Evolutionary conservation across 2,113 vertebrate genomes (phyloP).

Genomic region (Morone saxatilis): DNA sequence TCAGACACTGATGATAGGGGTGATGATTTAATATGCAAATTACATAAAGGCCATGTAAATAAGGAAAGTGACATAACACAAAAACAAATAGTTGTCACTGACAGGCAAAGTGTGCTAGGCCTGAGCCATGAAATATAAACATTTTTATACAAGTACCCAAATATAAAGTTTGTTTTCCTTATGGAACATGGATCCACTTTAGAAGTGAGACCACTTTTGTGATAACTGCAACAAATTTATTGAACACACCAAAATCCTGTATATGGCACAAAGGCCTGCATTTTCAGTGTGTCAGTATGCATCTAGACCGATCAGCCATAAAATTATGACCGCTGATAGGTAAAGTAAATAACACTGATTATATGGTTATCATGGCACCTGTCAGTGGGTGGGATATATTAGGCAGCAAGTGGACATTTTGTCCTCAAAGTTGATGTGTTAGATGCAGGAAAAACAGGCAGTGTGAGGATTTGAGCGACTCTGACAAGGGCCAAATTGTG

Average conservation of each 20-base stretch:
- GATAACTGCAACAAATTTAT: not conserved
- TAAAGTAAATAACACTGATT: too few relatives aligned
- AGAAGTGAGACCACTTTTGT: not conserved
- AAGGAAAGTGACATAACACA: not conserved
- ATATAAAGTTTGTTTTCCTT: not conserved
- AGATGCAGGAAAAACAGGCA: too few relatives aligned
- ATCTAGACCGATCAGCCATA: not conserved
- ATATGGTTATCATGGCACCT: too few relatives aligned
- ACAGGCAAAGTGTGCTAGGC: not conserved
- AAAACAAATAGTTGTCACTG: not conserved
- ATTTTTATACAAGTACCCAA: not conserved
- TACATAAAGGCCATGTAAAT: not conserved
- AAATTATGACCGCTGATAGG: too few relatives aligned
- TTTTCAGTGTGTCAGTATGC: not conserved
- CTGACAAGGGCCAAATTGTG: too few relatives aligned
- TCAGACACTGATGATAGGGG: not conserved
- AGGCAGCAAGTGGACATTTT: too few relatives aligned
- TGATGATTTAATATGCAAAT: not conserved
- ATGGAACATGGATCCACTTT: not conserved
- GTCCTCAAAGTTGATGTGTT: too few relatives aligned
- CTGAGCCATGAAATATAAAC: not conserved
- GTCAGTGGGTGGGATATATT: too few relatives aligned
- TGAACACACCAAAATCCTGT: not conserved
- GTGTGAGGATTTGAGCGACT: too few relatives aligned
- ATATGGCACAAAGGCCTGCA: too few relatives aligned